Percentiles rank a stretch among this genome's conserved stretches.
These are phyloP conservation scores for Sus scrofa DNA, from an alignment of 2,113 vertebrate species.

Conservation along the genomic window T2T-Sscrofa CM000819.6:8212501-8213000, in stretches of 20 bases:
- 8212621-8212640: no score
- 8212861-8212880: background rate
- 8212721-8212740: no score
- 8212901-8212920: background rate
- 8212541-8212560: no score
- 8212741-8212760: no score
- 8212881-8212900: background rate
- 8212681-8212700: no score
- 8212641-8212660: no score
- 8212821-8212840: background rate
- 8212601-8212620: no score
- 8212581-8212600: no score
- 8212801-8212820: background rate
- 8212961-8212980: background rate
- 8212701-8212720: no score
- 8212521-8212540: no score
- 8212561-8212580: no score
- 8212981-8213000: background rate
- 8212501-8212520: background rate
- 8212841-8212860: background rate
- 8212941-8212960: background rate
- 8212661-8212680: no score
- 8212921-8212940: background rate
- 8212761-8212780: background rate
- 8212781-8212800: background rate